phyloP scores from a whole-genome alignment of 2,888 invertebrate species.

The Selenia dentaria region DNA sequence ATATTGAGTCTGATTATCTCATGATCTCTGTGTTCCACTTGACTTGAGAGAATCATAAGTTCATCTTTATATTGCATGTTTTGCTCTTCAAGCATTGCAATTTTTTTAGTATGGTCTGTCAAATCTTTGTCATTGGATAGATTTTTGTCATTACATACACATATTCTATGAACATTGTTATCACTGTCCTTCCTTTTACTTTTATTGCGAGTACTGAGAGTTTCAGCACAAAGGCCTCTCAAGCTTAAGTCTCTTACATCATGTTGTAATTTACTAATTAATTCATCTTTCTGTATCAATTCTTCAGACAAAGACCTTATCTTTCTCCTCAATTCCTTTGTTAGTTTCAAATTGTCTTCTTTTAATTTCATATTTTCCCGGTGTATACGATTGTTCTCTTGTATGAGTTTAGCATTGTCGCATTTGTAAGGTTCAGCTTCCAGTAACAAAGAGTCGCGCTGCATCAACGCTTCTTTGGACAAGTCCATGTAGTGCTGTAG shows the following conservation, averaged over 20 bases:
- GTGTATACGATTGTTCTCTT: constrained; percentile 90
- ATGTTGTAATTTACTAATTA: constrained; percentile 70
- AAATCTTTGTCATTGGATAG: constrained; percentile 68
- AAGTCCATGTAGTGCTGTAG: constrained; percentile 92
- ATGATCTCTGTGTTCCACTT: constrained; percentile 84
- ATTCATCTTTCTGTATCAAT: constrained; percentile 79
- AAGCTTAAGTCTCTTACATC: constrained; percentile 72
- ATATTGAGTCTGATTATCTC: constrained; percentile 89
- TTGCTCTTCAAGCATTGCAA: constrained; percentile 71
- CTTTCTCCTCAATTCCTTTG: constrained; percentile 85
- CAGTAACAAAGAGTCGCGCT: constrained; percentile 87
- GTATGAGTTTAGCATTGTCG: constrained; percentile 90
- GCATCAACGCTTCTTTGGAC: constrained; percentile 88
- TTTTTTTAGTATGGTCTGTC: constrained; percentile 68
- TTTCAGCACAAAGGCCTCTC: constrained; percentile 74
- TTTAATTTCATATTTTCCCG: constrained; percentile 86
- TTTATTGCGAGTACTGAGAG: constrained; percentile 72
- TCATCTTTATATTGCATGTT: constrained; percentile 68
- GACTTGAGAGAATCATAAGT: constrained; percentile 62
- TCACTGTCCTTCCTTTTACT: constrained; percentile 62
- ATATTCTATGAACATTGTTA: constrained; percentile 45
- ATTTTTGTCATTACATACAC: constrained; percentile 57
- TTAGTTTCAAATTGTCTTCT: constrained; percentile 86
- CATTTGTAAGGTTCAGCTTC: constrained; percentile 92
- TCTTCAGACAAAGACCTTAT: constrained; percentile 86